Conservation (phyloP, 2,888 invertebrate genomes). For the Erebia epiphron region DNA sequence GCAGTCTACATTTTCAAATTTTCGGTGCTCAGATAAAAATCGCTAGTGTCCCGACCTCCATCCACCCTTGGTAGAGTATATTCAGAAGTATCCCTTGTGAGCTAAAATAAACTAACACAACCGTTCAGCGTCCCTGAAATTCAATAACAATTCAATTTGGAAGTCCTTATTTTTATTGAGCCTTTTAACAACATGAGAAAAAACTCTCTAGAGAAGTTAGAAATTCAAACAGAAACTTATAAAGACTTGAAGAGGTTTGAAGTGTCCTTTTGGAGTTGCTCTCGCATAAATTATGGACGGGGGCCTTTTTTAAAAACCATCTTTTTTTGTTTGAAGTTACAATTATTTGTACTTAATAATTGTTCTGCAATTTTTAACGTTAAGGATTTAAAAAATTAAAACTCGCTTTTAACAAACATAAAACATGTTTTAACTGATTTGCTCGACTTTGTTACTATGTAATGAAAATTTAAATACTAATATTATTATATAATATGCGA, state of each 20-base stretch:
- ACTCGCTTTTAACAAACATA: background rate
- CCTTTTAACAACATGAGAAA: conserved; percentile 6
- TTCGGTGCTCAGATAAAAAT: no score
- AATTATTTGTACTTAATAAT: no score
- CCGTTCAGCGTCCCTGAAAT: background rate
- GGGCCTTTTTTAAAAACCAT: background rate
- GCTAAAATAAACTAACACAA: conserved; percentile 1
- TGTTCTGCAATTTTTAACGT: background rate
- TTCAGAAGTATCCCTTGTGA: background rate
- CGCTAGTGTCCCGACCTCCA: no score
- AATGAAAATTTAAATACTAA: no score
- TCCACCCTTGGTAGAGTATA: background rate
- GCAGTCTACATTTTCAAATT: no score
- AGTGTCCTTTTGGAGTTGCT: background rate
- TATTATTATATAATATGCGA: no score
- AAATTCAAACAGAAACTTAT: conserved; percentile 17
- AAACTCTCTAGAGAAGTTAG: conserved; percentile 5
- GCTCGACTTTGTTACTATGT: no score
- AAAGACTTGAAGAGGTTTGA: conserved; percentile 12
- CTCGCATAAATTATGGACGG: conserved; percentile 6
- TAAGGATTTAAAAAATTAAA: background rate
- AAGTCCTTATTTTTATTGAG: conserved; percentile 3
- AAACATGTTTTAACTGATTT: no score
- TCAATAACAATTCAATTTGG: conserved; percentile 6
- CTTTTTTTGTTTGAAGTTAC: background rate